Conservation (phyloP, 2,797 vertebrate genomes). For the Limnodromus scolopaceus region DNA sequence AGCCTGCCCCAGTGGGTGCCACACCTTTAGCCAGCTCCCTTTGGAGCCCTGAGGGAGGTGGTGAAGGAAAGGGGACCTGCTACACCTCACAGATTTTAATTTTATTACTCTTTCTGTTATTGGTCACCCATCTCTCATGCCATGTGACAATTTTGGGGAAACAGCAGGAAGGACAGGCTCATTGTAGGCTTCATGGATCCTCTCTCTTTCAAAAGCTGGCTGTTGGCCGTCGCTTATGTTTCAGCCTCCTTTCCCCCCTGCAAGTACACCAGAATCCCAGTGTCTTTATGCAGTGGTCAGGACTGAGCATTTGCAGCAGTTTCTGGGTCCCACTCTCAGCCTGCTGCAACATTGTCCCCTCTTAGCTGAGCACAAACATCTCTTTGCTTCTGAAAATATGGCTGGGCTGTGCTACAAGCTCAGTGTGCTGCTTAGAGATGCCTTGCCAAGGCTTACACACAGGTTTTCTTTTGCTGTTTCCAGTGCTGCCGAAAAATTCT, state of each 20-base stretch:
- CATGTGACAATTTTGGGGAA: not conserved
- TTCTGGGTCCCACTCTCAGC: not conserved
- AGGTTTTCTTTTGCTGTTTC: not conserved
- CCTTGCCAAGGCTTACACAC: not conserved
- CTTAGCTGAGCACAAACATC: not conserved
- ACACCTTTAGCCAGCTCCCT: not conserved
- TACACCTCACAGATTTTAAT: not conserved
- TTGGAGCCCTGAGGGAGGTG: not conserved
- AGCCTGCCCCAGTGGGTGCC: fast-evolving
- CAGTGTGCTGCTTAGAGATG: not conserved
- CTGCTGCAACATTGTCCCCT: not conserved
- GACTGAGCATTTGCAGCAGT: not conserved
- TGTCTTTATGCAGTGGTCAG: not conserved
- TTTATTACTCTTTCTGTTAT: not conserved
- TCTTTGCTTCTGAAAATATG: not conserved
- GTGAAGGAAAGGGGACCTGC: not conserved
- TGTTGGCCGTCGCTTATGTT: not conserved
- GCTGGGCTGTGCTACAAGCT: not conserved
- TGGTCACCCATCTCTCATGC: not conserved
- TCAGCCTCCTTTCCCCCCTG: not conserved
- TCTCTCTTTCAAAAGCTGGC: not conserved
- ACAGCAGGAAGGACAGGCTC: not conserved
- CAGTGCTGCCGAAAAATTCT: not conserved
- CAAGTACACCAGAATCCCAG: not conserved
- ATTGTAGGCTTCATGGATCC: not conserved